Evolutionary conservation across 2,113 vertebrate species (phyloP).

Genomic region (Sinocyclocheilus anshuiensis): DNA sequence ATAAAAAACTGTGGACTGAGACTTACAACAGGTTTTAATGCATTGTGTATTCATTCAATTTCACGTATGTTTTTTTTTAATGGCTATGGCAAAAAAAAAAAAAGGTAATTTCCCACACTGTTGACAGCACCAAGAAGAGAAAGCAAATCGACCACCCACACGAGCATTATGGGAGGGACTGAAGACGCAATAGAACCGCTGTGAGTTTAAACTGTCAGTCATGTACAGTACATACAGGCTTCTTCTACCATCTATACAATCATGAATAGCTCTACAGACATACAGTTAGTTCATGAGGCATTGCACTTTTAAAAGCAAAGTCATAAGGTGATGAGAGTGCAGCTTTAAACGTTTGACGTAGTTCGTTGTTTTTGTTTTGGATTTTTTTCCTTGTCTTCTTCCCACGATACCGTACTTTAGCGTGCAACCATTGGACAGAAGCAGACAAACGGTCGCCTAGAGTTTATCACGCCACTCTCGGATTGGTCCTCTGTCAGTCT

Average conservation of each 20-base stretch:
- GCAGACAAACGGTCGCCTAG: slow-evolving; percentile 54
- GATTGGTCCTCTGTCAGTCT: slow-evolving; percentile 73
- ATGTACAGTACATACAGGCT: not conserved
- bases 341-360: slow-evolving; percentile 68
- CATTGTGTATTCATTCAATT: not conserved
- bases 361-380: slow-evolving; percentile 22
- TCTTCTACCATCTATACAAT: not conserved
- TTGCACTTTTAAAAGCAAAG: not conserved
- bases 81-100: not conserved
- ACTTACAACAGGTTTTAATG: not conserved
- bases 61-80: not conserved
- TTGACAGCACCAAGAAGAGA: not conserved
- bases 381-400: slow-evolving; percentile 12
- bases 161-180: not conserved
- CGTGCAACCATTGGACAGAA: slow-evolving; percentile 67
- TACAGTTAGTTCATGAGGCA: too few species aligned
- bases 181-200: not conserved
- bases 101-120: not conserved
- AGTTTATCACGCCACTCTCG: slow-evolving; percentile 50
- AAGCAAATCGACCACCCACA: not conserved
- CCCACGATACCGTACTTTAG: slow-evolving; percentile 60
- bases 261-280: too few species aligned
- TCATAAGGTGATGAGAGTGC: slow-evolving; percentile 5
- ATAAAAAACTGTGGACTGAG: not conserved
- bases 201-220: not conserved